Percentiles rank a stretch among this genome's conserved stretches.
Conservation (phyloP, 1,140 invertebrate species). For the Megathymus violae region DNA sequence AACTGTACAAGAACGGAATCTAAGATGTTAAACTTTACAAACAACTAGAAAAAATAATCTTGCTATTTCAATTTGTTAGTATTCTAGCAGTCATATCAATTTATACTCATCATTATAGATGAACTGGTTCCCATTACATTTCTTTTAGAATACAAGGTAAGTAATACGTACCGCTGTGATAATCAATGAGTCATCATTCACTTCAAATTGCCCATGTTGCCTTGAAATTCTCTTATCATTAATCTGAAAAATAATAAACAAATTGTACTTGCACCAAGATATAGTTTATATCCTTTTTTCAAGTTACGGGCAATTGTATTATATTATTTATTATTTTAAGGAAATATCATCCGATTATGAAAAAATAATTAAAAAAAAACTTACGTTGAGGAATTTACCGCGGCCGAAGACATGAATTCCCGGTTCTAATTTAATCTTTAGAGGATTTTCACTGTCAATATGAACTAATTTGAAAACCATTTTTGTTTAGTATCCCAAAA, state of each 20-base stretch:
- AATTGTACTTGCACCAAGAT: not conserved
- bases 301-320: too few species aligned
- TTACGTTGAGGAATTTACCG: conserved; percentile 63
- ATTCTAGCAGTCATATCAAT: too few species aligned
- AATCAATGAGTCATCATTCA: conserved; percentile 46
- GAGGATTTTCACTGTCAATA: conserved; percentile 48
- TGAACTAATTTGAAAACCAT: conserved; percentile 67
- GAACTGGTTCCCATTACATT: too few species aligned
- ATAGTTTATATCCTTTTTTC: too few species aligned
- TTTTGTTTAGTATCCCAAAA: conserved; percentile 28
- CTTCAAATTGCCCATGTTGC: conserved; percentile 62
- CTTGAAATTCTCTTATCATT: conserved; percentile 69
- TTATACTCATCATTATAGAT: too few species aligned
- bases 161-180: conserved; percentile 64
- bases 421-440: conserved; percentile 54
- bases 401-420: conserved; percentile 67
- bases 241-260: conserved; percentile 44
- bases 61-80: too few species aligned
- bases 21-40: too few species aligned
- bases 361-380: conserved; percentile 40
- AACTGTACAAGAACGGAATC: too few species aligned
- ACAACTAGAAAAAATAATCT: too few species aligned
- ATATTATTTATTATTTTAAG: too few species aligned
- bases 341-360: too few species aligned
- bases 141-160: too few species aligned